A percentile compares a stretch with the other conserved stretches of the same genome.
These are phyloP conservation scores for Motacilla alba DNA, from an alignment of 2,113 vertebrate genomes.

Conservation along the genomic window DNA sequence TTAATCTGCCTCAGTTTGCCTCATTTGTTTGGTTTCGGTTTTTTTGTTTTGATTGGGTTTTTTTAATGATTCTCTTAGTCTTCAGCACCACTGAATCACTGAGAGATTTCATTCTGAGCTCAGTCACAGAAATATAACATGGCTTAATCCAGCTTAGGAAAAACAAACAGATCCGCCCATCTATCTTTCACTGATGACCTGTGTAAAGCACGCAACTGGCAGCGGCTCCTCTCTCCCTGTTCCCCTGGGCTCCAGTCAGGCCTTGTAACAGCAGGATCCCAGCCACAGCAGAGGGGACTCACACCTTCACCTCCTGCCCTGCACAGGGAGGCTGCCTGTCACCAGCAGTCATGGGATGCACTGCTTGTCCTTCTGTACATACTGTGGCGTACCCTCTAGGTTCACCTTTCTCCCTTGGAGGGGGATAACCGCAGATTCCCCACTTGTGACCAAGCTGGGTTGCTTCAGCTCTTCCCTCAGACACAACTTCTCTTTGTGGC, in stretches of 20 bases:
- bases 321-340: not conserved
- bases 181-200: not conserved
- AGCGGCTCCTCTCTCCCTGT: not conserved
- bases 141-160: conserved; percentile 16
- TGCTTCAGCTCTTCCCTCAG: not conserved
- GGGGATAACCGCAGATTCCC: not conserved
- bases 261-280: not conserved
- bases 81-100: not conserved
- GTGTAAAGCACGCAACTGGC: not conserved
- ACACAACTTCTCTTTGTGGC: not conserved
- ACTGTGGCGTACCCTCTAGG: not conserved
- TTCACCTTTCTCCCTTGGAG: not conserved
- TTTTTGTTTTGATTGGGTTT: not conserved
- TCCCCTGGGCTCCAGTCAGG: not conserved
- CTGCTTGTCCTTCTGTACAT: not conserved
- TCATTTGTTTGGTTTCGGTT: not conserved
- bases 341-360: not conserved
- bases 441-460: not conserved
- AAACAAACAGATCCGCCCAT: conserved; percentile 37
- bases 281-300: not conserved
- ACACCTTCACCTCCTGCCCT: not conserved
- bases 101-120: not conserved
- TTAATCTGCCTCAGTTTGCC: not conserved
- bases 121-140: not conserved
- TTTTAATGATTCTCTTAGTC: not conserved